phyloP scores from a whole-genome alignment of 2,113 vertebrate genomes.

The Heteronetta atricapilla region DNA sequence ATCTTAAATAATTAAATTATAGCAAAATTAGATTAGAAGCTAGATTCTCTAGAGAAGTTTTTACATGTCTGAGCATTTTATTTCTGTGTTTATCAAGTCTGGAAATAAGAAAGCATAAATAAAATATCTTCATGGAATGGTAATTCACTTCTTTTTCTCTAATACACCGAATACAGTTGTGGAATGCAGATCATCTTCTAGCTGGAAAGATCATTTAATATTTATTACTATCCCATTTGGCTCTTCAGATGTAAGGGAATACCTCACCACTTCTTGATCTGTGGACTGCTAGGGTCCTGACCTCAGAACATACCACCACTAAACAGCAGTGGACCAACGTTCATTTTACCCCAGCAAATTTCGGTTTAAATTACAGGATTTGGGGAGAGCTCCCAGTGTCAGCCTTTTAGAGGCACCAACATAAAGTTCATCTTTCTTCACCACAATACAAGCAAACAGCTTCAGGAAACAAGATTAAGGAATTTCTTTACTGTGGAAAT shows the following conservation, averaged over 20 bases:
- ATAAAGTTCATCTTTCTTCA: neutral
- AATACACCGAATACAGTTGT: constrained; percentile 4
- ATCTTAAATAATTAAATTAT: neutral
- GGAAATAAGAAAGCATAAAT: constrained; percentile 37
- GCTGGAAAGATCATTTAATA: constrained; percentile 21
- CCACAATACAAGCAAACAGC: neutral
- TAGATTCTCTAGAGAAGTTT: neutral
- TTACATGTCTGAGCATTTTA: neutral
- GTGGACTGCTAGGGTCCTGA: neutral
- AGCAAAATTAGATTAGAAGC: neutral
- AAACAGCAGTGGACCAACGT: rapidly evolving
- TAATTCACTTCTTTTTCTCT: constrained; percentile 32
- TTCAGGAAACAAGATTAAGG: neutral
- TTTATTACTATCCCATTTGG: constrained; percentile 1
- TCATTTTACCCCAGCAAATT: neutral
- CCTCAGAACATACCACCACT: neutral
- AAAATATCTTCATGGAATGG: constrained; percentile 46
- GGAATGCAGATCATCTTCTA: constrained; percentile 15
- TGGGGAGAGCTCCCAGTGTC: neutral
- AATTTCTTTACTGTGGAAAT: neutral
- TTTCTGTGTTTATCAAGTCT: constrained; percentile 23
- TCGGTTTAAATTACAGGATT: neutral
- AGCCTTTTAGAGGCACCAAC: neutral
- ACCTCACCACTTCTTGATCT: neutral
- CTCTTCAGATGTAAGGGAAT: neutral